Conservation (phyloP, 2,113 vertebrate genomes). For the Oreochromis spilurus region DNA sequence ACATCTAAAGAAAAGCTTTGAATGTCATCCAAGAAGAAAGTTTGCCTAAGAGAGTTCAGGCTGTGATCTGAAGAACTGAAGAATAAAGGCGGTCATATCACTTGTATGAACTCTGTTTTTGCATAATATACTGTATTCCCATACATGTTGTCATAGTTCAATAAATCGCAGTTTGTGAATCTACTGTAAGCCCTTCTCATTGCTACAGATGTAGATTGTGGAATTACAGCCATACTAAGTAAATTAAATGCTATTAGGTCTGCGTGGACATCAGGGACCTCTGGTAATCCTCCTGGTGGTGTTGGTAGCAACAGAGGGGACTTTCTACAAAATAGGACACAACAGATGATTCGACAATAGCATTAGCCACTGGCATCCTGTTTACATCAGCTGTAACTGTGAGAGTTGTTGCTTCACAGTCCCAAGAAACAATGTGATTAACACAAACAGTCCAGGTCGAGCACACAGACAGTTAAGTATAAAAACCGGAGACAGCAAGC, state of each 20-base stretch:
- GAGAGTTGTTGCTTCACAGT: neutral
- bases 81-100: neutral
- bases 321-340: slow-evolving; percentile 50
- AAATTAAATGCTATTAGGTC: slow-evolving; percentile 68
- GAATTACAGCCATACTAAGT: slow-evolving; percentile 66
- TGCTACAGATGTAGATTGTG: slow-evolving; percentile 58
- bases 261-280: slow-evolving; percentile 7
- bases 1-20: neutral
- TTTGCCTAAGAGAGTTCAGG: neutral
- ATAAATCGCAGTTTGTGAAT: neutral
- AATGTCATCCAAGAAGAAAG: neutral
- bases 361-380: neutral
- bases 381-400: neutral
- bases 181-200: neutral
- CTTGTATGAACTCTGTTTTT: neutral
- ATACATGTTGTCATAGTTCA: neutral
- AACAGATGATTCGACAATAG: slow-evolving; percentile 60
- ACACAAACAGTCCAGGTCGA: neutral
- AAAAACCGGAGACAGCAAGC: neutral
- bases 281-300: slow-evolving; percentile 56
- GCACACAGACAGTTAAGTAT: neutral
- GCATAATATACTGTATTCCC: neutral
- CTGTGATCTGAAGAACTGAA: neutral
- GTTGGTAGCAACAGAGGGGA: slow-evolving; percentile 31
- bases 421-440: neutral